Base-by-base conservation (phyloP, 2,797 vertebrate species). In the Paedocypris micromegethes region DNA sequence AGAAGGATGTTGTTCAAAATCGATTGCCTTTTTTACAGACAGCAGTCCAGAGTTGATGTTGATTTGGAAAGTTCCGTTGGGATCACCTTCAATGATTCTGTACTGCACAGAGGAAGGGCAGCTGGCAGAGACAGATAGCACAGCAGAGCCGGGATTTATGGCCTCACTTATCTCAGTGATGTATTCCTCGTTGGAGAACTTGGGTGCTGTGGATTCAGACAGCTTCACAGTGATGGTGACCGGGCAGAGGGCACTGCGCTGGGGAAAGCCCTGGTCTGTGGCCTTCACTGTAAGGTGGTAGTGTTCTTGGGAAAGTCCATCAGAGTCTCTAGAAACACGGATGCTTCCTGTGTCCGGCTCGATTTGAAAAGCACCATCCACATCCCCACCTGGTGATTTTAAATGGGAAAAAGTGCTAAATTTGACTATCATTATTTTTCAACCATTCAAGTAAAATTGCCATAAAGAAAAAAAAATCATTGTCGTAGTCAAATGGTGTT, bases 81-180 rank as follows among this genome's bases (percentile, higher is more conserved):
- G 79, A 61, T 98, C 88, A 39, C 94, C 96, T 5, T 90, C 89
- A 82, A 88, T 92, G 70, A 99, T 90, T 77, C 89, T 90, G 54
- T 95, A 99, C 76, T 89, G 90, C 59, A 99, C 88, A 1, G 90
- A 86, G 2, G 92, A 89, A 2, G 89, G 86, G 62, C 93, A 94
- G 5, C 78, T 83, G 58, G 95, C 91, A 0, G 84, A 87, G 64
- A 96, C 79, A 2, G 89, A 87, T 55, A 94, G 76, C 66, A 97
- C 85, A 0, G 93, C 89, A 8, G 91, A 87, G 6, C 93, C 92
- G 0, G 84, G 1, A 5, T 77, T 37, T 55, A 90, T 87, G 0
- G 79, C 82, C 79, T 99, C 97, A n/a, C 90, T 94, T 79, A 98
- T 89, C 80, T 98, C 97, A 5, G 88, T 80, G 4, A 95, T 84